Evolutionary conservation across 2,888 invertebrate genomes (phyloP).

Genomic region (Mythimna pallens): DNA sequence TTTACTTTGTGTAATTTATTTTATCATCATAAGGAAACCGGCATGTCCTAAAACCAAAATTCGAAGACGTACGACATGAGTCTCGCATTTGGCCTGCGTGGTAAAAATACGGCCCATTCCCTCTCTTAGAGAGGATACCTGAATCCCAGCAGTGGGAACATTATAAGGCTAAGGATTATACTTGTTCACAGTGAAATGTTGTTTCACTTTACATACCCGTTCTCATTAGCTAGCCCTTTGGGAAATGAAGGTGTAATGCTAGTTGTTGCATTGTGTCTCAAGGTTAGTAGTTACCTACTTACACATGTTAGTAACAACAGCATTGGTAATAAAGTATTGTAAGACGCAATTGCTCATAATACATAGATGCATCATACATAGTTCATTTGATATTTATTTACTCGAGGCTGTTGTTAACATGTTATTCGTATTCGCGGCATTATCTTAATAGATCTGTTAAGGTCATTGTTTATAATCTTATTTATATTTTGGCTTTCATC

Average conservation of each 20-base stretch:
- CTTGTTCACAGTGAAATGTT: neutral
- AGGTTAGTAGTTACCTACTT: neutral
- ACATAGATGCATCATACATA: constrained; percentile 6
- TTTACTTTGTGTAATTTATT: too few relatives aligned
- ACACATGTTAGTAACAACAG: constrained; percentile 21
- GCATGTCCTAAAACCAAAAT: too few relatives aligned
- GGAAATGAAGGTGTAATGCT: neutral
- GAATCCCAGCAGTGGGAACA: too few relatives aligned
- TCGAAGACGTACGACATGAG: too few relatives aligned
- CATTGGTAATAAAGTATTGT: constrained; percentile 25
- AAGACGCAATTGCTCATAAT: constrained; percentile 15
- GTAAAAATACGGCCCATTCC: too few relatives aligned
- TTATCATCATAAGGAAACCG: too few relatives aligned
- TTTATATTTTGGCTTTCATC: neutral
- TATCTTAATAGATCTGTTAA: constrained; percentile 2
- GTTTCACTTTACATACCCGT: neutral
- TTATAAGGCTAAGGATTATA: neutral
- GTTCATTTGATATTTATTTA: constrained; percentile 25
- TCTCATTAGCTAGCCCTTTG: neutral
- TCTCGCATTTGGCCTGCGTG: too few relatives aligned
- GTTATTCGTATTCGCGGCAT: constrained; percentile 23
- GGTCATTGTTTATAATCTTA: constrained; percentile 1
- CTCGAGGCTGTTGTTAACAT: neutral
- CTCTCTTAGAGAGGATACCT: too few relatives aligned
- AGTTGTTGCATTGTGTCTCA: constrained; percentile 2